Percentiles rank a stretch among this genome's conserved stretches.
Conservation (phyloP, 64 coral and sea anemone species). For the Acropora tenuis region DNA sequence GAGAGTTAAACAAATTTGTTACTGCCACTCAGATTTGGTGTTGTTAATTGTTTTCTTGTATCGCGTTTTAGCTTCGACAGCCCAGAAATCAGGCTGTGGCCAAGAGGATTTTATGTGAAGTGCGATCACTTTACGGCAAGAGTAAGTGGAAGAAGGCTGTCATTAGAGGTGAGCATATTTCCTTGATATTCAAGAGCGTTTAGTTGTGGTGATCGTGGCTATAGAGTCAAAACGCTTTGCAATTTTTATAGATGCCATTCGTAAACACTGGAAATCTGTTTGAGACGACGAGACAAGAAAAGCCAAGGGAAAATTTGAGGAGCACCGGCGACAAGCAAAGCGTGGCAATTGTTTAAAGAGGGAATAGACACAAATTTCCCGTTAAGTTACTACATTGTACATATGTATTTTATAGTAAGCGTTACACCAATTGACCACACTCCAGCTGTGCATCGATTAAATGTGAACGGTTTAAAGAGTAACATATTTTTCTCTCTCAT, state of each 20-base stretch:
- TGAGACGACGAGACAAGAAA: background rate
- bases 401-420: background rate
- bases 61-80: background rate
- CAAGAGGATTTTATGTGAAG: background rate
- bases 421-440: slow-evolving; percentile 1
- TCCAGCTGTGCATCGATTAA: background rate
- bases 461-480: background rate
- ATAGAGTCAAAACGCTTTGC: background rate
- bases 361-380: background rate
- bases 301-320: background rate
- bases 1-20: too few species aligned
- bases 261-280: background rate
- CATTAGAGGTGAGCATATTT: slow-evolving; percentile 1
- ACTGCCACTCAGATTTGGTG: background rate
- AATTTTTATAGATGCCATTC: background rate
- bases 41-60: background rate
- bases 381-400: background rate
- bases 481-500: slow-evolving; percentile 2
- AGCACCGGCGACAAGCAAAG: background rate
- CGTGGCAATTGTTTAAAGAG: background rate
- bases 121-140: slow-evolving; percentile 1
- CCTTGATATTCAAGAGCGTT: background rate
- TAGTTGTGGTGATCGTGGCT: background rate
- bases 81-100: background rate
- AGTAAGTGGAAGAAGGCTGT: background rate